Percentiles rank a stretch among this genome's conserved stretches.
phyloP scores from a whole-genome alignment of 1,140 invertebrate species.

The Drosophila melanica region DNA sequence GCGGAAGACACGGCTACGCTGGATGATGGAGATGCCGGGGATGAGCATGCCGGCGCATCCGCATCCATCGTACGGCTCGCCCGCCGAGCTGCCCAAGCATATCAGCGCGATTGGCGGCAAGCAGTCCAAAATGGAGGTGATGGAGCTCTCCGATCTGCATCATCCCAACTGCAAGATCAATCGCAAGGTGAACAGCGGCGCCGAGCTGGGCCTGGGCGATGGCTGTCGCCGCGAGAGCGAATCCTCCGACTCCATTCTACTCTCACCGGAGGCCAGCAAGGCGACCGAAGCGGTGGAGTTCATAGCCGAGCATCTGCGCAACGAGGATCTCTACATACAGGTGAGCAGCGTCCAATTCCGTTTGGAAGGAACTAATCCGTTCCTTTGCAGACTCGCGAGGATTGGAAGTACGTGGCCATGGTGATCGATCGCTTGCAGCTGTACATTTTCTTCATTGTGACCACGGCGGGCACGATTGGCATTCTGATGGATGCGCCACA shows the following conservation, averaged over 20 bases:
- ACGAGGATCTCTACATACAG: constrained; percentile 98
- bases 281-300: constrained; percentile 99
- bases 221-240: constrained; percentile 92
- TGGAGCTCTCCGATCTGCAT: constrained; percentile 97
- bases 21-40: constrained; percentile 98
- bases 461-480: constrained; percentile 96
- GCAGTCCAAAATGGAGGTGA: constrained; percentile 94
- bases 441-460: constrained; percentile 98
- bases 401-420: constrained; percentile 99
- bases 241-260: constrained; percentile 93
- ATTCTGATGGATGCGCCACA: constrained; percentile 99
- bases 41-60: constrained; percentile 93
- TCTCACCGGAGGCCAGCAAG: constrained; percentile 96
- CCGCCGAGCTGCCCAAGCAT: constrained; percentile 92
- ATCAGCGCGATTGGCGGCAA: constrained; percentile 87
- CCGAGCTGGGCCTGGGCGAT: constrained; percentile 87
- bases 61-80: constrained; percentile 89
- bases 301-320: constrained; percentile 98
- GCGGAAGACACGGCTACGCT: constrained; percentile 94
- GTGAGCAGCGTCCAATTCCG: constrained; percentile 84
- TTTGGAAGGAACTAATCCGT: constrained; percentile 27
- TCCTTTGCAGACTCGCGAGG: constrained; percentile 93
- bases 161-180: constrained; percentile 98
- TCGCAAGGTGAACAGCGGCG: constrained; percentile 90
- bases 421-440: constrained; percentile 98